Conservation (phyloP, 2,113 vertebrate species). For the Neotragus moschatus region DNA sequence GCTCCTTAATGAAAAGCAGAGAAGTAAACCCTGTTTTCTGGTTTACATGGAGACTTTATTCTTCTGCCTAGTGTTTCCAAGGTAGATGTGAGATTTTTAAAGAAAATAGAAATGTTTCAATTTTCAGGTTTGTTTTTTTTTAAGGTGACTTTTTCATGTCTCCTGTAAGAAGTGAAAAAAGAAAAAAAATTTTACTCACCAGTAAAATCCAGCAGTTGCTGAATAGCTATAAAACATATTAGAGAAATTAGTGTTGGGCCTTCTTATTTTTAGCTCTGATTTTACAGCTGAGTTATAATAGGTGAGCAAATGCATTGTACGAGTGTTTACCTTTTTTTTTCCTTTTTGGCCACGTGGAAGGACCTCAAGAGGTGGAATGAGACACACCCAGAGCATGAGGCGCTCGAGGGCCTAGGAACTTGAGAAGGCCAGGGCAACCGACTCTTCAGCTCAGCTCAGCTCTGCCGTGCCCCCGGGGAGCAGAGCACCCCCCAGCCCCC, state of each 20-base stretch:
- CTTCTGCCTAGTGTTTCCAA: background rate
- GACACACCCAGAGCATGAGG: slow-evolving; percentile 52
- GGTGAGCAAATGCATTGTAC: slow-evolving; percentile 21
- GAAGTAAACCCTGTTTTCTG: background rate
- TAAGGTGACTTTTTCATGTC: background rate
- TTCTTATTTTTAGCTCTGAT: slow-evolving; percentile 15
- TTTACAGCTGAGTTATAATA: slow-evolving; percentile 8
- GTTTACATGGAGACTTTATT: background rate
- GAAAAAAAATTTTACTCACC: background rate
- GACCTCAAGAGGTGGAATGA: slow-evolving; percentile 65
- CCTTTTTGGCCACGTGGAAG: slow-evolving; percentile 40
- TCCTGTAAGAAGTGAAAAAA: background rate
- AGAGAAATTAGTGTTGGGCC: background rate
- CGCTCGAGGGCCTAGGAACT: slow-evolving; percentile 17
- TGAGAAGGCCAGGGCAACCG: background rate
- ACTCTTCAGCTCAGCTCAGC: background rate
- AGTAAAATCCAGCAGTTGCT: background rate
- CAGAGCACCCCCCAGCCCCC: background rate
- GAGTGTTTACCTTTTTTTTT: slow-evolving; percentile 60
- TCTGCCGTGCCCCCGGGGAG: background rate
- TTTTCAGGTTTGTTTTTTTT: background rate
- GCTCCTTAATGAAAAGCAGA: slow-evolving; percentile 17
- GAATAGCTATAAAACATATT: background rate
- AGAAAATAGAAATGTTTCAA: background rate
- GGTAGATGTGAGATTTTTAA: background rate